phyloP scores from a whole-genome alignment of 2,113 vertebrate species.

The Pionites leucogaster region DNA sequence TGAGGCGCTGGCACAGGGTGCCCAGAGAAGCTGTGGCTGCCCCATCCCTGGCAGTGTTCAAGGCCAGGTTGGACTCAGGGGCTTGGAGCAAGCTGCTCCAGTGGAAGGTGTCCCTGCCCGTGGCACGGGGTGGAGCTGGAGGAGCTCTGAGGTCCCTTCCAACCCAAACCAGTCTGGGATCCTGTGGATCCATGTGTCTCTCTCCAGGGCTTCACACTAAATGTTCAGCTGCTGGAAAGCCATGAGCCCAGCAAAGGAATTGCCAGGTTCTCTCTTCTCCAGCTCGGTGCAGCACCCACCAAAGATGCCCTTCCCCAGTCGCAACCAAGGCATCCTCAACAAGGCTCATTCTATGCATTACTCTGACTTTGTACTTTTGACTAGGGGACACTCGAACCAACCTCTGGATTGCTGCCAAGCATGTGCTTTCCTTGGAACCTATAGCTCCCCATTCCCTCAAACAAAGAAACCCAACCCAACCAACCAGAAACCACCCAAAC shows the following conservation, averaged over 20 bases:
- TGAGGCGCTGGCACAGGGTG: no score
- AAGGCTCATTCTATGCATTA: fast-evolving
- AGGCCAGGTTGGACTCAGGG: no score
- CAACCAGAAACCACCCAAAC: neutral
- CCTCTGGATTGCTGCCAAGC: neutral
- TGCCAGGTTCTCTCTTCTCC: no score
- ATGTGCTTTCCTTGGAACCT: neutral
- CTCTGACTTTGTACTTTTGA: neutral
- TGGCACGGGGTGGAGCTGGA: neutral
- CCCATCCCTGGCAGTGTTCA: no score
- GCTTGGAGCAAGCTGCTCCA: no score
- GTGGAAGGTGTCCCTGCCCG: neutral
- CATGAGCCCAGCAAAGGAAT: neutral
- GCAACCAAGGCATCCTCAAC: no score
- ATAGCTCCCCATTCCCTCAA: neutral
- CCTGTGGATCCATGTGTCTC: neutral
- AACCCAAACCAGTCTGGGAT: neutral
- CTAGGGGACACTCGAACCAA: neutral
- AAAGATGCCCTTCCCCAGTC: neutral
- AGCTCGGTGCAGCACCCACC: no score
- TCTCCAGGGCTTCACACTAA: neutral
- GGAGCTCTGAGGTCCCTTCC: neutral
- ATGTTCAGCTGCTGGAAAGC: neutral
- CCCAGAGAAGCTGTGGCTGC: no score
- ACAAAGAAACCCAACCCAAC: no score